Percentiles rank a stretch among this genome's conserved stretches.
phyloP scores from a whole-genome alignment of 1,140 invertebrate species.

The Diuraphis noxia region DNA sequence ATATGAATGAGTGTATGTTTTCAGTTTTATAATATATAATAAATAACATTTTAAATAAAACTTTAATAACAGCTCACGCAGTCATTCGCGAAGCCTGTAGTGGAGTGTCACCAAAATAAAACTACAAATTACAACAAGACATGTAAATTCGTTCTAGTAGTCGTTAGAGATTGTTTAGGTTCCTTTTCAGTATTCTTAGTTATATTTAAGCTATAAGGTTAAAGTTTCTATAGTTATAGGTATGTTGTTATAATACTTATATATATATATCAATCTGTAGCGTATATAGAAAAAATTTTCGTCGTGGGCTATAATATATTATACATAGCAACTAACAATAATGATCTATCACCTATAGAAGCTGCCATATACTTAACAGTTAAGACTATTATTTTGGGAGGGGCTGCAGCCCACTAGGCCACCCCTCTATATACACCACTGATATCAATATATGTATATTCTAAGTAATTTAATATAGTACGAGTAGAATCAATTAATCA shows the following conservation, averaged over 20 bases:
- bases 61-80: neutral
- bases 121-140: neutral
- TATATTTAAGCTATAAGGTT: neutral
- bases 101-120: too few relatives aligned
- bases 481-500: neutral
- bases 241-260: too few relatives aligned
- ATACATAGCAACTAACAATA: too few relatives aligned
- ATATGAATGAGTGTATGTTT: neutral
- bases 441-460: neutral
- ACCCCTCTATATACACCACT: too few relatives aligned
- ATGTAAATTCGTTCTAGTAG: neutral
- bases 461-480: neutral
- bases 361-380: too few relatives aligned
- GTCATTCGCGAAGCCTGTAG: neutral
- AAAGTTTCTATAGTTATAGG: too few relatives aligned
- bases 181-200: neutral
- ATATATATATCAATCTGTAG: too few relatives aligned
- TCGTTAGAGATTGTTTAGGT: neutral
- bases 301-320: too few relatives aligned
- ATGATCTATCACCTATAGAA: too few relatives aligned
- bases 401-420: too few relatives aligned
- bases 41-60: neutral
- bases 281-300: too few relatives aligned
- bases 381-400: too few relatives aligned
- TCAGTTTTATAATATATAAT: neutral